Evolutionary conservation across 1,140 invertebrate species (phyloP).

Genomic region (Aphelinus certus): DNA sequence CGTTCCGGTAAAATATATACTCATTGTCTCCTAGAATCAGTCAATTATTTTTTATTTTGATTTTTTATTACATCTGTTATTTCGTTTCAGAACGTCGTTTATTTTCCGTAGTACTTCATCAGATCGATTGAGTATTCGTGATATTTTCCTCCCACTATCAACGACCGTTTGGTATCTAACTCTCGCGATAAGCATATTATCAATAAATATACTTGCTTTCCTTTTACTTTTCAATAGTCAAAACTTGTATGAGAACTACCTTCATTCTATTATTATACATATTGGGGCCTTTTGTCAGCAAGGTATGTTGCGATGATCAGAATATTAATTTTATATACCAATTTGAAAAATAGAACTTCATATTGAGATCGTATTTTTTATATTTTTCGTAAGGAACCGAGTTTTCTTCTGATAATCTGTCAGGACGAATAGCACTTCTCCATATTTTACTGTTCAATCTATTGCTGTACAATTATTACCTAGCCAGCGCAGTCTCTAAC

Average conservation of each 20-base stretch:
- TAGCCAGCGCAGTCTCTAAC: conserved; percentile 32
- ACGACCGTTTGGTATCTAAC: conserved; percentile 27
- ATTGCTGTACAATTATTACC: conserved; percentile 29
- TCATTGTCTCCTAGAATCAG: too few relatives aligned
- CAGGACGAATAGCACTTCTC: conserved; percentile 20
- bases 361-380: too few relatives aligned
- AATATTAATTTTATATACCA: too few relatives aligned
- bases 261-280: conserved; percentile 20
- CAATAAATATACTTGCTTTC: conserved; percentile 18
- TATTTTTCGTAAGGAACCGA: conserved; percentile 24
- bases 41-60: too few relatives aligned
- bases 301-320: background rate
- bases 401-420: conserved; percentile 23
- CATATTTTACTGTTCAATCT: conserved; percentile 27
- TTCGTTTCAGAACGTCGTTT: conserved; percentile 27
- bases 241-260: conserved; percentile 27
- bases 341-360: too few relatives aligned
- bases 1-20: conserved; percentile 10
- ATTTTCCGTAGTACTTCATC: conserved; percentile 26
- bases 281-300: conserved; percentile 35
- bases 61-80: too few relatives aligned
- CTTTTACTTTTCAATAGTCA: background rate
- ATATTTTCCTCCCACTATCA: conserved; percentile 27
- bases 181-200: conserved; percentile 14
- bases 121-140: background rate